phyloP scores from a whole-genome alignment of 1,140 invertebrate genomes.

The Trachymyrmex septentrionalis region DNA sequence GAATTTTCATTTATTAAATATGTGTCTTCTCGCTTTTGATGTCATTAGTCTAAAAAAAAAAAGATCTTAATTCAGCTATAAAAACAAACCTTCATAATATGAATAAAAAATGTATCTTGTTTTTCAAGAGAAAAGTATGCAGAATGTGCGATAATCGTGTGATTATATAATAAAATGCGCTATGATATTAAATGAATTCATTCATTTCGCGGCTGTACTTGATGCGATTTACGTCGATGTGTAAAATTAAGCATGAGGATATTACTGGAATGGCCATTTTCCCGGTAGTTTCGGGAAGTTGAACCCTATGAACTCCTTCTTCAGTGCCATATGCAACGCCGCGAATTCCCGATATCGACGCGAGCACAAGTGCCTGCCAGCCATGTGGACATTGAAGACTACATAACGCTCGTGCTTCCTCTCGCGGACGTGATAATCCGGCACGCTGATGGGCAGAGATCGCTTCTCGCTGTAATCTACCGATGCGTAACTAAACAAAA shows the following conservation, averaged over 20 bases:
- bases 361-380: conserved; percentile 98
- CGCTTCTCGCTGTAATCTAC: conserved; percentile 99
- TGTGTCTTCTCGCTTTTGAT: too few species aligned
- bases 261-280: conserved; percentile 98
- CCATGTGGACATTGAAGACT: conserved; percentile 99
- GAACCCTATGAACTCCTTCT: conserved; percentile 99
- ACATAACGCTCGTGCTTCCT: conserved; percentile 96
- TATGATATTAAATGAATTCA: neutral
- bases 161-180: neutral
- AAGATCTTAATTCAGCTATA: too few species aligned
- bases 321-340: conserved; percentile 95
- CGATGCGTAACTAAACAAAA: conserved; percentile 91
- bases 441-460: conserved; percentile 98
- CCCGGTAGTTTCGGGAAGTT: conserved; percentile 99
- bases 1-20: too few species aligned
- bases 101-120: neutral
- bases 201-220: neutral
- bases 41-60: too few species aligned
- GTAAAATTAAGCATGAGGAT: conserved; percentile 69
- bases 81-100: too few species aligned
- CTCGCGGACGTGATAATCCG: conserved; percentile 95
- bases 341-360: conserved; percentile 98
- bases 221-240: neutral
- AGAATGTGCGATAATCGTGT: neutral
- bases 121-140: neutral